phyloP scores from a whole-genome alignment of 2,113 vertebrate species.

The Danio rerio region GRCz12tu NC_133200.1:3670501-3671000 shows the following conservation, averaged over 20 bases:
- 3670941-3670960: not conserved
- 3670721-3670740: no score
- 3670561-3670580: no score
- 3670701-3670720: no score
- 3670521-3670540: no score
- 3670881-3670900: not conserved
- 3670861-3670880: not conserved
- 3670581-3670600: no score
- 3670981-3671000: constrained; percentile 5
- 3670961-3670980: not conserved
- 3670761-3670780: not conserved
- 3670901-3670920: not conserved
- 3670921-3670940: not conserved
- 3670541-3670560: no score
- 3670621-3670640: no score
- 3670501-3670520: no score
- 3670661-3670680: no score
- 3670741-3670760: not conserved
- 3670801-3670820: constrained; percentile 25
- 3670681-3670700: no score
- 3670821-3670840: constrained; percentile 34
- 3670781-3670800: not conserved
- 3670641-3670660: no score
- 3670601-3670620: no score
- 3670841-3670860: not conserved